Evolutionary conservation across 2,797 vertebrate species (phyloP), one percentile per base, ranked within the genome.

Genomic region (Anableps anableps): DNA sequence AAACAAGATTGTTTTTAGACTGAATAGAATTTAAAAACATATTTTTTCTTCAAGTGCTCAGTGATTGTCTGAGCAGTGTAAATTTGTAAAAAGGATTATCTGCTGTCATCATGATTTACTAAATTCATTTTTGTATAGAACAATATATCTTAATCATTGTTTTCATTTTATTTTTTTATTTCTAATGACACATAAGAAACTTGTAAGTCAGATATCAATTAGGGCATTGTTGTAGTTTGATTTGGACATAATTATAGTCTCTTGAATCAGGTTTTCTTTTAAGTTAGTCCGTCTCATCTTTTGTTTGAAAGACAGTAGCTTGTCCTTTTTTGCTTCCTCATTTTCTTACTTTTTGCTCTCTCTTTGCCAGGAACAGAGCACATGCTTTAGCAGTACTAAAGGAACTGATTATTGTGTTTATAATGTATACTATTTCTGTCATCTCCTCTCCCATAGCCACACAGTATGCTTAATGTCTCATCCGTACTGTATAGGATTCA

Each of bases 321-420:
- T 77, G 70, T 74, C 51, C 21, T 16, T 4, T 80, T 80, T 55
- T 29, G 29, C 47, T 79, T 68, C 0, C 38, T 19, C 53, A 51
- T 43, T 64, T 45, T 72, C 76, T 80, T 53, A 77, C 66, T 73
- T 78, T 31, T 5, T 71, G 47, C 68, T 62, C 51, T 79, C 75
- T 78, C 79, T 90, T 82, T 82, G 72, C 74, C 73, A 85, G 86
- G 88, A 62, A 84, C 78, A 80, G 80, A 95, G 88, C 93, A 95
- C 91, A 94, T 92, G 93, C 83, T 90, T 90, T 85, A 88, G 92
- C 88, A 82, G 87, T 88, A 86, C 87, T 93, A 92, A 94, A 94
- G 90, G 88, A 85, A 88, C 88, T 88, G 90, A 87, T 93, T 93
- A 94, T 94, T 94, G 94, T 95, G 88, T 95, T 95, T 93, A 91